Evolutionary conservation across 1,140 invertebrate species (phyloP).

Genomic region (Papilio machaon): DNA sequence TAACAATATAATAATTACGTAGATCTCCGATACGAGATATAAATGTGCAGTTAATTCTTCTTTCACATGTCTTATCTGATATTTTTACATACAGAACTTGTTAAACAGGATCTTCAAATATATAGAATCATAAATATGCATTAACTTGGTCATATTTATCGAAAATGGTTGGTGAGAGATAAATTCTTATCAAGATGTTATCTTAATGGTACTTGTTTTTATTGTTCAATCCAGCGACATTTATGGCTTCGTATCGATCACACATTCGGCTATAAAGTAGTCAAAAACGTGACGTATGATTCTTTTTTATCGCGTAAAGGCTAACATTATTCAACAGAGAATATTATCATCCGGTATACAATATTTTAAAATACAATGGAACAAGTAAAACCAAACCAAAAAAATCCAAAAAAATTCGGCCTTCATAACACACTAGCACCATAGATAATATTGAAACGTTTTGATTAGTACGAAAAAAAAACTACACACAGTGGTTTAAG

Average conservation of each 20-base stretch:
- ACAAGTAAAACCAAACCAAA: too few relatives aligned
- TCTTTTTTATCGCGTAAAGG: conserved; percentile 28
- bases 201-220: conserved; percentile 46
- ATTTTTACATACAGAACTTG: background rate
- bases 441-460: too few relatives aligned
- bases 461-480: too few relatives aligned
- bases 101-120: conserved; percentile 12
- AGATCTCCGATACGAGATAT: conserved; percentile 2
- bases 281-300: conserved; percentile 51
- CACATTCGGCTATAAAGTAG: conserved; percentile 53
- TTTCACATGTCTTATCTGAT: conserved; percentile 18
- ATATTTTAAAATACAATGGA: too few relatives aligned
- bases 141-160: conserved; percentile 8
- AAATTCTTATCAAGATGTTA: conserved; percentile 33
- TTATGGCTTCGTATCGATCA: conserved; percentile 57
- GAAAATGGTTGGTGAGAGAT: conserved; percentile 16
- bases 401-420: too few relatives aligned
- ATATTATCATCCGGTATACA: background rate
- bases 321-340: conserved; percentile 11
- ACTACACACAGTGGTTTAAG: too few relatives aligned
- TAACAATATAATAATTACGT: conserved; percentile 16
- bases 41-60: conserved; percentile 26
- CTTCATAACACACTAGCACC: too few relatives aligned
- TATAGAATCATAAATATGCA: conserved; percentile 25
- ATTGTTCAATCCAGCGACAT: conserved; percentile 40